Evolutionary conservation across 2,113 vertebrate species (phyloP).

Genomic region (Ellobius talpinus): DNA sequence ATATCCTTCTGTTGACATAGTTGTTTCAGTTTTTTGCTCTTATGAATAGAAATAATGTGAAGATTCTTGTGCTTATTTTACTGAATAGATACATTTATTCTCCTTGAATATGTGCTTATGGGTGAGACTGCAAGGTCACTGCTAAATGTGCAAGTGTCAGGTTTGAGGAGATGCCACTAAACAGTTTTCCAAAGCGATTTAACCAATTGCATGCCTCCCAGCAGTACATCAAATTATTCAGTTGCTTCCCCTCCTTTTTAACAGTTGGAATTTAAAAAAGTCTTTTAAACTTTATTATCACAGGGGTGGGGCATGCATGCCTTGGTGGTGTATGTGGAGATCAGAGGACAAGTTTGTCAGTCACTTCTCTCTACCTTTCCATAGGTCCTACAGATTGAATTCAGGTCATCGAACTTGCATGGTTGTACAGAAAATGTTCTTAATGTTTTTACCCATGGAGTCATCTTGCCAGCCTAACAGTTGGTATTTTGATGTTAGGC

Average conservation of each 20-base stretch:
- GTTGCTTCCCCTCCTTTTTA: not conserved
- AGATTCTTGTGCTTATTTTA: not conserved
- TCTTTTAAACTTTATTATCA: not conserved
- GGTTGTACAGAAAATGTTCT: not conserved
- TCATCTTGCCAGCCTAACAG: not conserved
- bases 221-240: not conserved
- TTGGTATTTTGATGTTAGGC: not conserved
- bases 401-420: not conserved
- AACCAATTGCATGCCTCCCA: not conserved
- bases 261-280: not conserved
- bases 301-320: not conserved
- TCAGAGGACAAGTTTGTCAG: not conserved
- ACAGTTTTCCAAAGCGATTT: constrained; percentile 1
- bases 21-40: constrained; percentile 26
- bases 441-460: not conserved
- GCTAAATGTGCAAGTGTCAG: not conserved
- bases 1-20: not conserved
- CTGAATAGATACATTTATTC: constrained; percentile 5
- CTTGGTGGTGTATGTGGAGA: not conserved
- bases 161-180: constrained; percentile 23
- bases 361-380: not conserved
- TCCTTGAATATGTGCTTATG: constrained; percentile 7
- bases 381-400: not conserved
- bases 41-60: not conserved
- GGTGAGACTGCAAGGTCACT: not conserved